A percentile compares a stretch with the other conserved stretches of the same genome.
Conservation (phyloP, 2,888 invertebrate species). For the Erebia ligea region DNA sequence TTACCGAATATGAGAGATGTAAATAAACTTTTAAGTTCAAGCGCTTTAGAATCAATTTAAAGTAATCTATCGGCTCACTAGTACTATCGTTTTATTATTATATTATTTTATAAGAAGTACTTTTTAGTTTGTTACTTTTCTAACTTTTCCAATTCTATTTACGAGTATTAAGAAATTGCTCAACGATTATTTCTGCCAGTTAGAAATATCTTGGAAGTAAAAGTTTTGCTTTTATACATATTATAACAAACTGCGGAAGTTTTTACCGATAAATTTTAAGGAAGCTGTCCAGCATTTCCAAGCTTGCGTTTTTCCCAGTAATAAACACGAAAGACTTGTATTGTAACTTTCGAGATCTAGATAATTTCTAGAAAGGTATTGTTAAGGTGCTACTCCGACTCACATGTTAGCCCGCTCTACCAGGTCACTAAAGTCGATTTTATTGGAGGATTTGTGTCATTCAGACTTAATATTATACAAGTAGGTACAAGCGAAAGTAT, state of each 20-base stretch:
- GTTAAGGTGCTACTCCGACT: conserved; percentile 3
- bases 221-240: conserved; percentile 8
- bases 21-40: too few relatives aligned
- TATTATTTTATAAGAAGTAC: too few relatives aligned
- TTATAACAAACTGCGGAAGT: conserved; percentile 4
- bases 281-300: conserved; percentile 11
- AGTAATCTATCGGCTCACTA: too few relatives aligned
- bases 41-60: too few relatives aligned
- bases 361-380: conserved; percentile 12
- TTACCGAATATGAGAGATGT: too few relatives aligned
- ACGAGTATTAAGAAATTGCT: conserved; percentile 2
- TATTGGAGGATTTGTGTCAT: too few relatives aligned
- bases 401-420: neutral
- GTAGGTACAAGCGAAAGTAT: too few relatives aligned
- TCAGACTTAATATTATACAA: too few relatives aligned
- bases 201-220: neutral
- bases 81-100: too few relatives aligned
- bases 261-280: conserved; percentile 7
- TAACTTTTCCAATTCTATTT: neutral
- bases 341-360: conserved; percentile 1
- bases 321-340: conserved; percentile 15
- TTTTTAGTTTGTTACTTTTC: neutral
- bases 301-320: conserved; percentile 14
- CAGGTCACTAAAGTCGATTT: neutral
- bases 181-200: neutral